phyloP scores from a whole-genome alignment of 2,797 vertebrate genomes.

The Scleropages formosus region DNA sequence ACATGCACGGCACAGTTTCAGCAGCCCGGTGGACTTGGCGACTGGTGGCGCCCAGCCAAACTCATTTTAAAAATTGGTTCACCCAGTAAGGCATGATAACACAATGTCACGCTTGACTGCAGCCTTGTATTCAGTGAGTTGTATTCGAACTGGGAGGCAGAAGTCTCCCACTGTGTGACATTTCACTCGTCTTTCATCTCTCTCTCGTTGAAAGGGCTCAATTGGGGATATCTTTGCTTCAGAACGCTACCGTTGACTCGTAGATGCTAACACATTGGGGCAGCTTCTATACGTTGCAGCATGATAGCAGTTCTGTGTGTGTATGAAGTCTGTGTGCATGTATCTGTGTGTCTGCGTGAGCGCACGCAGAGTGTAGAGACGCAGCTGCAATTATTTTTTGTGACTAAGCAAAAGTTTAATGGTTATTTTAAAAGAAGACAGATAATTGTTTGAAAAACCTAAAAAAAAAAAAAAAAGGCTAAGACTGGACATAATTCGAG shows the following conservation, averaged over 20 bases:
- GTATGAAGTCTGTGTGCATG: not conserved
- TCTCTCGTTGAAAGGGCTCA: slow-evolving; percentile 40
- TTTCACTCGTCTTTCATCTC: slow-evolving; percentile 25
- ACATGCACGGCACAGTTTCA: not conserved
- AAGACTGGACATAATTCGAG: not conserved
- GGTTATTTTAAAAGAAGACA: not conserved
- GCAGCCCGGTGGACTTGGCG: not conserved
- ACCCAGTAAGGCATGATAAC: slow-evolving; percentile 63
- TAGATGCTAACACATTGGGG: not conserved
- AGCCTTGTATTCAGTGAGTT: slow-evolving; percentile 50
- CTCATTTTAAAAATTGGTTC: slow-evolving; percentile 62
- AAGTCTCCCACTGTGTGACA: slow-evolving; percentile 21
- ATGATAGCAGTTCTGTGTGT: not conserved
- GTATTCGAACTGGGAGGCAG: slow-evolving; percentile 45
- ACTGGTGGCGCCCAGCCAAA: slow-evolving; percentile 49
- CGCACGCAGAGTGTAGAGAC: not conserved
- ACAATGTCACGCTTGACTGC: slow-evolving; percentile 64
- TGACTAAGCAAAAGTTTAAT: not conserved
- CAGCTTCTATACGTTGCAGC: not conserved
- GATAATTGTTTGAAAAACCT: not conserved
- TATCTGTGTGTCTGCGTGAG: no score
- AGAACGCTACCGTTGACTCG: not conserved
- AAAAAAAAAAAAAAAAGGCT: not conserved
- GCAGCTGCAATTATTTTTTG: not conserved
- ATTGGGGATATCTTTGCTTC: slow-evolving; percentile 15